phyloP scores from a whole-genome alignment of 2,113 vertebrate species.

The Isurus oxyrinchus region DNA sequence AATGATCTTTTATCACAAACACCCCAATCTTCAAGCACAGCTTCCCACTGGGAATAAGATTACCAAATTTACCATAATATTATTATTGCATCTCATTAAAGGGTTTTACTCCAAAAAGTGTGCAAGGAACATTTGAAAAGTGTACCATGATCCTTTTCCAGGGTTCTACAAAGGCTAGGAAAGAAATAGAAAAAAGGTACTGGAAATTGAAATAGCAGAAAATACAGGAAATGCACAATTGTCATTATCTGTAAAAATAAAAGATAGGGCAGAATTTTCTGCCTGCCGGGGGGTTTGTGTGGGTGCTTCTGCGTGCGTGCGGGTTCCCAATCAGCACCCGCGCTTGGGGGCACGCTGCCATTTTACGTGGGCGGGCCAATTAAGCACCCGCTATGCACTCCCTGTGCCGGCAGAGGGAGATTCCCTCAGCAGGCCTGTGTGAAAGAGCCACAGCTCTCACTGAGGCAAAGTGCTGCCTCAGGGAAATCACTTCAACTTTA shows the following conservation, averaged over 20 bases:
- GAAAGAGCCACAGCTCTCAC: too few species aligned
- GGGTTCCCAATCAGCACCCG: too few species aligned
- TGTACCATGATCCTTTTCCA: neutral
- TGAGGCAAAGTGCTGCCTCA: too few species aligned
- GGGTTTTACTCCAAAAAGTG: neutral
- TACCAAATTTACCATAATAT: neutral
- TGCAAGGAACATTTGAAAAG: neutral
- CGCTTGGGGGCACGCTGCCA: too few species aligned
- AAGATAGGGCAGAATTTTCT: neutral
- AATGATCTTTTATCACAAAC: neutral
- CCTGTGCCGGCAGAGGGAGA: too few species aligned
- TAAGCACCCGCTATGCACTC: too few species aligned
- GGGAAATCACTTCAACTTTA: too few species aligned
- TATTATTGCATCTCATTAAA: neutral
- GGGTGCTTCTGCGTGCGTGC: too few species aligned
- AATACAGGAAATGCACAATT: neutral
- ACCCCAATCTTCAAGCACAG: neutral
- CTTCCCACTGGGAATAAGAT: neutral
- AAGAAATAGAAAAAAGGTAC: neutral
- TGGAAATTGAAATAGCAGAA: neutral
- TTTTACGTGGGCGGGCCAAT: too few species aligned
- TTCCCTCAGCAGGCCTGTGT: too few species aligned
- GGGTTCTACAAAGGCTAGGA: neutral
- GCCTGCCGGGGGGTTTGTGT: too few species aligned
- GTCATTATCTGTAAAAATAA: neutral